Base-by-base conservation (phyloP, 2,888 invertebrate species). In the Drosophila nigritarsus region DNA sequence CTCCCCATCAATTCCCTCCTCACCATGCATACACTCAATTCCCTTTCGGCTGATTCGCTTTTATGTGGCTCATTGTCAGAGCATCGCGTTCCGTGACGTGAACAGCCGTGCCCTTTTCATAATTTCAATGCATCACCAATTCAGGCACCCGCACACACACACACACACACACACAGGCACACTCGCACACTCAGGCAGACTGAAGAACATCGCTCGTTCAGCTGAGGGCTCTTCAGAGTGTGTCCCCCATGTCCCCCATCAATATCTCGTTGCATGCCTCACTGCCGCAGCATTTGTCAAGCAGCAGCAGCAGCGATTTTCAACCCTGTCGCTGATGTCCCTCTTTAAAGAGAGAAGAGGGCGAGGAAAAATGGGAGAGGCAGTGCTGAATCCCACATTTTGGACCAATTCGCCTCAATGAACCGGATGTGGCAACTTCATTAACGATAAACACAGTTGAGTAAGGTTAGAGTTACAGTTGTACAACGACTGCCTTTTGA, bases 91-190 rank as follows among this genome's bases (percentile, higher is more conserved):
- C 80, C 78, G 48, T 80, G 78, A 72, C 76, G 73, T 77, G 73
- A 64, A 62, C 76, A 72, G 79, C 66, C 67, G 86, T 78, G 83
- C 83, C 83, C 81, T 83, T 73, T 87, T 89, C 87, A 87, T 89
- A 85, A 85, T 85, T 89, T 89, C 89, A 79, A 83, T 84, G 77
- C 87, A 83, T 84, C 87, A 72, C 63, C 72, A 60, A 64, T 36
- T 40, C 60, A 50, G 55, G 65, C 73, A 73, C 60, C 59, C 62
- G 60, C 65, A 61, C 75, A 40, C 11, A 61, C 64, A 27, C 49
- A 27, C 38, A 36, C 55, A 36, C 55, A 36, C 55, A 27, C 34
- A 30, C 48, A 42, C 45, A 42, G 4, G 13, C 34, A 18, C 38
- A 38, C 18, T 1, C n/a, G 5, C 54, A 45, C 27, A 32, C 32